Evolutionary conservation across 1,140 invertebrate species (phyloP), one percentile per base, ranked within the genome.

Genomic region (Pseudomyrmex dendroicus): DNA sequence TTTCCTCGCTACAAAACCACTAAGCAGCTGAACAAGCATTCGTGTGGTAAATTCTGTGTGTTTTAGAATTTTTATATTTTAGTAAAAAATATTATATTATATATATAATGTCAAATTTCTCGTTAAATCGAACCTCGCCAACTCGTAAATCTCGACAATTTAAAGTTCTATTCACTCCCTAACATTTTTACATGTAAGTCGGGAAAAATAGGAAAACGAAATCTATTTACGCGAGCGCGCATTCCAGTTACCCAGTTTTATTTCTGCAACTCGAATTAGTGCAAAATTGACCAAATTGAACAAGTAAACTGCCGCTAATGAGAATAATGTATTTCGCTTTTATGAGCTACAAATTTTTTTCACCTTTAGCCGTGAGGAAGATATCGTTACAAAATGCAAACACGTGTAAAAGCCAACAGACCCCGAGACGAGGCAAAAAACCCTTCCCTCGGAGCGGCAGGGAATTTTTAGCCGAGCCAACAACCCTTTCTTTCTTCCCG

Each of bases 1-100:
- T 70, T 70, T 48, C 2, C 22, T 72, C 12, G 54, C 13, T 80
- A 50, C 20, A 72, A 72, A 70, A 50, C 12, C 44, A 59, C 7
- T 20, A 46, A 13, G 20, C 54, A 50, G 12, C 20, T 70, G 48
- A 78, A 70, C 17, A 59, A 80, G 59, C 56, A 48, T 9, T 54
- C 17, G 12, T 50, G 59, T 48, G 12, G n/a, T 2, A 54, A 35
- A 0, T 57, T n/a, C 20, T 46, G 15, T 1, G 20, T 54, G 15
- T 1, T 1, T 10, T 67, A 44, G 4, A 9, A 5, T n/a, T 25
- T 25, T 54, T 56, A 35, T 35, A 35, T 35, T 46, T 50, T 56
- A 17, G 17, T 35, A 7, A 3, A 35, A 0, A 25, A 35, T 10
- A 62, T 13, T 62, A 22, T 17, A n/a, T 25, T 50, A n/a, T 25